A percentile compares a stretch with the other conserved stretches of the same genome.
Evolutionary conservation across 2,113 vertebrate genomes (phyloP).

Genomic region (Haemorhous mexicanus): DNA sequence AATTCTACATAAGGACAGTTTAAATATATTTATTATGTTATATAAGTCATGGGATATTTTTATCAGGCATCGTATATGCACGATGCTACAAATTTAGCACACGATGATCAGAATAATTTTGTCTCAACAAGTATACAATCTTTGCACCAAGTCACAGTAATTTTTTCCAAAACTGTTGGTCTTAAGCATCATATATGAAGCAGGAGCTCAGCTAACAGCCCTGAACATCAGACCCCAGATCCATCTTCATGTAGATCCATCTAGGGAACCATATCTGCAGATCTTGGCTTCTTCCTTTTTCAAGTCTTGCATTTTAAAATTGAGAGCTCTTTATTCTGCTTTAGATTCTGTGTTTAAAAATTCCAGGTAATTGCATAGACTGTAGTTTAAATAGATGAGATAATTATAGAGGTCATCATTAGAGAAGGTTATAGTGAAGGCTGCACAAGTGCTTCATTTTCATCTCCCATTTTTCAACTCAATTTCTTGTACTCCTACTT

Average conservation of each 20-base stretch:
- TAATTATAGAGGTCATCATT: constrained; percentile 54
- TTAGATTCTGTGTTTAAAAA: neutral
- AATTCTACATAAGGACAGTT: neutral
- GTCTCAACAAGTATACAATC: neutral
- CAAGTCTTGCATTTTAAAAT: neutral
- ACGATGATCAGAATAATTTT: neutral
- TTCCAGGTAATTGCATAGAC: neutral
- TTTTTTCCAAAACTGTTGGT: neutral
- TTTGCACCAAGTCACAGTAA: neutral
- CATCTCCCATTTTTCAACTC: neutral
- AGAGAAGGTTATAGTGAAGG: neutral
- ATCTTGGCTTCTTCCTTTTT: neutral
- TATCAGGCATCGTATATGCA: neutral
- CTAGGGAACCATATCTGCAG: neutral
- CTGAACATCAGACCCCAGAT: neutral
- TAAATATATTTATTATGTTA: neutral
- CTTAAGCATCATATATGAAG: neutral
- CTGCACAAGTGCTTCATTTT: neutral
- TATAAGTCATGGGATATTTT: neutral
- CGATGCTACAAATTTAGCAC: neutral
- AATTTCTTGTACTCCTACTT: neutral
- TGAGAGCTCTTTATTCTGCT: neutral
- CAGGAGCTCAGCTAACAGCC: neutral
- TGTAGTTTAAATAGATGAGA: constrained; percentile 53
- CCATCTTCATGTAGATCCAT: neutral